Base-by-base conservation (phyloP, 1,140 invertebrate genomes). In the Lepidurus apus region DNA sequence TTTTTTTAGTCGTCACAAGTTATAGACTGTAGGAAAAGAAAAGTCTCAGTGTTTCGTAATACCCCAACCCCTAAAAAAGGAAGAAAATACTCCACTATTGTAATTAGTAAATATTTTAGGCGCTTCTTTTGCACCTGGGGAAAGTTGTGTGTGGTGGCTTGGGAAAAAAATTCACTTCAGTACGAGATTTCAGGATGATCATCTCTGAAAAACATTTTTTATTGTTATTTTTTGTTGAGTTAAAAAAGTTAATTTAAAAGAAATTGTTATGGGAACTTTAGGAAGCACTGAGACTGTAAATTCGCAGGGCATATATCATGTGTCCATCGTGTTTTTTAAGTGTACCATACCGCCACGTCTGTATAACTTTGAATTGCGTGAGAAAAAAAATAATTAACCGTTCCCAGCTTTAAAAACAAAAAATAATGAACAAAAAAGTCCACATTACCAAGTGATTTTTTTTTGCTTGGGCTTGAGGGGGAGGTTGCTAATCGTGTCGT, bases 321-420 rank as follows among this genome's bases (percentile, higher is more conserved):
- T 65, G 53, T 17, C 53, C 53, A 21, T 65, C 53, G 53, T 65
- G 53, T 65, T 65, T 65, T 65, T 65, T 65, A 65, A 65, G 53
- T 65, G 53, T 65, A 65, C 17, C 53, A 9, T n/a, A 7, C 53
- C 45, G 17, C 53, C 21, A 65, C 21, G 53, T 65, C 17, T 65
- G 34, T 34, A 34, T 34, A 34, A 34, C 34, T 34, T 34, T 34
- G 34, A 65, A 65, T 65, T 65, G 53, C 53, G 53, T 65, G 53
- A 47, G 45, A 65, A 65, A 65, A 65, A 65, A 34, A 34, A 34
- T 34, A 34, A 34, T 34, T 65, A 65, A 65, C 53, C 53, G 53
- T 65, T 65, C 7, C 53, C 10, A 65, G 53, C 53, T 34, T 34
- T 34, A 34, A 34, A 34, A 34, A 34, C 34, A 34, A 2, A 34